Conservation (phyloP, 2,888 invertebrate genomes). For the Pycnomerus fuliginosus region DNA sequence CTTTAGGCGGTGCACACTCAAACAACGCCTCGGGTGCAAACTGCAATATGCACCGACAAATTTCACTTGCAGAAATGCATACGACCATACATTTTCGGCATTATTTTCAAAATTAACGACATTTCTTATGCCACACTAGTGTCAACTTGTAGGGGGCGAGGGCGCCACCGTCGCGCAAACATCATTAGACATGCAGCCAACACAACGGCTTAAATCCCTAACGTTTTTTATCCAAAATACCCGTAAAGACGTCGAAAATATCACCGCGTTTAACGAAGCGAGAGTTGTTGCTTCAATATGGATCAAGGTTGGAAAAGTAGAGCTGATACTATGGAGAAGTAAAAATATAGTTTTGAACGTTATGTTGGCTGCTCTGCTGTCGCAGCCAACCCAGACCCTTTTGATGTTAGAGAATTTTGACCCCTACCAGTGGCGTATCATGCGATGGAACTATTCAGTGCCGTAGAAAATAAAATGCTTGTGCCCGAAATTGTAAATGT, state of each 20-base stretch:
- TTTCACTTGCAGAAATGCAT: neutral
- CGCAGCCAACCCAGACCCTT: no score
- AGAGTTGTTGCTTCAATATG: neutral
- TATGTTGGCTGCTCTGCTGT: neutral
- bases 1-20: neutral
- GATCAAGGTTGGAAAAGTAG: neutral
- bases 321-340: neutral
- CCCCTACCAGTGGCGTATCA: no score
- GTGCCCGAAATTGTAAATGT: no score
- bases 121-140: constrained; percentile 13
- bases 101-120: constrained; percentile 19
- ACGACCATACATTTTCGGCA: no score
- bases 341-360: neutral
- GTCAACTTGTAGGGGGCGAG: constrained; percentile 1
- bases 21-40: neutral
- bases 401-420: no score
- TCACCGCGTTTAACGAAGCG: no score
- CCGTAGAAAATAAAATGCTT: no score
- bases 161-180: constrained; percentile 9
- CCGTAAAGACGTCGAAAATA: no score
- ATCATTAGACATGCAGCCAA: constrained; percentile 5
- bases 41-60: constrained; percentile 6
- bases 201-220: neutral
- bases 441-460: no score
- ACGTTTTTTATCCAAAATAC: neutral